Percentiles rank a stretch among this genome's conserved stretches.
These are phyloP conservation scores for Synaphobranchus kaupii DNA, from an alignment of 2,797 vertebrate species.

Conservation along the genomic window DNA sequence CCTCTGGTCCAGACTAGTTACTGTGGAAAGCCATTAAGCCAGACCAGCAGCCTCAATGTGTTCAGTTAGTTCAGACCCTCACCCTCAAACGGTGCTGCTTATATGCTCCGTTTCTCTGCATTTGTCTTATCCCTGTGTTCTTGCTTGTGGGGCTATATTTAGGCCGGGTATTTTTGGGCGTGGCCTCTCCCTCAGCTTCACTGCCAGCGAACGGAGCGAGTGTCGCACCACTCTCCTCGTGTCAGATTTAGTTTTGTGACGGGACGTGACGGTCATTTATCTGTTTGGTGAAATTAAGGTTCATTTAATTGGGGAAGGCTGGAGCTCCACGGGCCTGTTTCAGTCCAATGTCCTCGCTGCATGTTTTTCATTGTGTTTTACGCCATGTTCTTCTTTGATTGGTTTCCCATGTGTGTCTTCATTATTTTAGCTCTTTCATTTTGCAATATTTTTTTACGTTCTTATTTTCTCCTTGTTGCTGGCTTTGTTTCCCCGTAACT, in stretches of 20 bases:
- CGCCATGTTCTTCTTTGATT: not conserved
- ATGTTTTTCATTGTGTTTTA: not conserved
- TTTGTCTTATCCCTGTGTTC: not conserved
- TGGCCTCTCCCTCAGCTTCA: not conserved
- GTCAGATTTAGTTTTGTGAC: not conserved
- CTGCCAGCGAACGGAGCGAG: not conserved
- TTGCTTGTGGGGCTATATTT: not conserved
- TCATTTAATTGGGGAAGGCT: not conserved
- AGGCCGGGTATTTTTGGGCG: not conserved
- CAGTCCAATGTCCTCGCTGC: not conserved
- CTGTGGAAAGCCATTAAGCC: conserved; percentile 56
- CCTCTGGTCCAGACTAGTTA: conserved; percentile 53
- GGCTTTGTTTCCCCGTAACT: not conserved
- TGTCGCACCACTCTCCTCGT: not conserved
- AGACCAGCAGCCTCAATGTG: conserved; percentile 51
- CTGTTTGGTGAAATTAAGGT: not conserved
- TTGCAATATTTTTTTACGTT: not conserved
- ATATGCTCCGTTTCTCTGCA: not conserved
- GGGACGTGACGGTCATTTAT: not conserved
- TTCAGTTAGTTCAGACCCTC: conserved; percentile 60
- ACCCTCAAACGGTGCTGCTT: not conserved
- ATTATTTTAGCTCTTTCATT: not conserved
- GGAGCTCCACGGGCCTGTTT: not conserved
- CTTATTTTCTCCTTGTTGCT: not conserved
- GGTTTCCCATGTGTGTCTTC: not conserved